Percentiles rank a stretch among this genome's conserved stretches.
Conservation (phyloP, 2,888 invertebrate genomes). For the Pycnomerus fuliginosus region DNA sequence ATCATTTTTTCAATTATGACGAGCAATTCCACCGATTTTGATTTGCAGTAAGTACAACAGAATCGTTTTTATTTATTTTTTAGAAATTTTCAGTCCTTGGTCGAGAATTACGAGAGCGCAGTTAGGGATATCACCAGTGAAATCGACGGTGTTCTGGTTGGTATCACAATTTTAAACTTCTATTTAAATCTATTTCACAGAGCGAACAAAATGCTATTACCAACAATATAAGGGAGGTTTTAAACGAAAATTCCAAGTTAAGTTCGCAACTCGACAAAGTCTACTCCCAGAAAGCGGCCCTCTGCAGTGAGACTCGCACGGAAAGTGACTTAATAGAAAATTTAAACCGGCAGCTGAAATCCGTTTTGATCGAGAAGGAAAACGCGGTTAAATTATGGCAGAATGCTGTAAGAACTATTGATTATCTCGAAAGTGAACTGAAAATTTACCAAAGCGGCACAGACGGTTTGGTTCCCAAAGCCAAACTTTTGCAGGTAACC, state of each 20-base stretch:
- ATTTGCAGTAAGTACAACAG: conserved; percentile 7
- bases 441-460: conserved; percentile 53
- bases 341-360: conserved; percentile 35
- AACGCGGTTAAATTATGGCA: conserved; percentile 67
- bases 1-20: conserved; percentile 7
- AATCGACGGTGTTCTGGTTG: conserved; percentile 34
- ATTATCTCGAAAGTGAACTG: conserved; percentile 66
- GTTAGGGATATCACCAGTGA: conserved; percentile 37
- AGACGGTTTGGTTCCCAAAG: conserved; percentile 42
- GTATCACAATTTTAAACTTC: conserved; percentile 7
- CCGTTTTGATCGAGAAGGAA: conserved; percentile 60
- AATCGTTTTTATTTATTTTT: conserved; percentile 3
- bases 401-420: conserved; percentile 65
- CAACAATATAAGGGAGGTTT: conserved; percentile 25
- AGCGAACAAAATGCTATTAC: conserved; percentile 33
- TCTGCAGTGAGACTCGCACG: conserved; percentile 1
- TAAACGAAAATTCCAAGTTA: conserved; percentile 31
- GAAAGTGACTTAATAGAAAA: conserved; percentile 34
- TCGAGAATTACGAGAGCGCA: conserved; percentile 33
- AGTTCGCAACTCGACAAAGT: not conserved
- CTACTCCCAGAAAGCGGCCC: too few species aligned
- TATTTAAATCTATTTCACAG: conserved; percentile 26
- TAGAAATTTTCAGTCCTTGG: conserved; percentile 31
- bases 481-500: conserved; percentile 40
- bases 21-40: conserved; percentile 8